A percentile compares a stretch with the other conserved stretches of the same genome.
phyloP scores from a whole-genome alignment of 1,140 invertebrate species.

The Procambarus virginalis region DNA sequence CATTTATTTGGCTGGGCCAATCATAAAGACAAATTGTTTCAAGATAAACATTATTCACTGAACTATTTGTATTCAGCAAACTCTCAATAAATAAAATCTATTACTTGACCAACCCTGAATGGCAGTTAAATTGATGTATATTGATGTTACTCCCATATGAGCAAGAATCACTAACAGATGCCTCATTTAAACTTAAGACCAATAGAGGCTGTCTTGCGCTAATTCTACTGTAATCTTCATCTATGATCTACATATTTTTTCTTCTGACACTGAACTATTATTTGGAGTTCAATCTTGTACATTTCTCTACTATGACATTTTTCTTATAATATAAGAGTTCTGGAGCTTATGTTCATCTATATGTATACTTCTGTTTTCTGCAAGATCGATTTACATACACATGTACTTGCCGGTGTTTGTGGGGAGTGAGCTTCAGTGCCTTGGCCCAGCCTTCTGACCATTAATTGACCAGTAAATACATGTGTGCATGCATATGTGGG shows the following conservation, averaged over 20 bases:
- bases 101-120: not conserved
- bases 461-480: no score
- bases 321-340: no score
- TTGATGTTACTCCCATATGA: not conserved
- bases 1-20: not conserved
- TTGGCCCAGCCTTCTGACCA: no score
- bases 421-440: no score
- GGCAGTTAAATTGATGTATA: not conserved
- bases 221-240: not conserved
- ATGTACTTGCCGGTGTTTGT: no score
- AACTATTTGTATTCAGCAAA: not conserved
- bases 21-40: not conserved
- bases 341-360: no score
- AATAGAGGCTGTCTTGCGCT: not conserved
- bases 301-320: no score
- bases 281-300: no score
- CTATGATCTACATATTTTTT: not conserved
- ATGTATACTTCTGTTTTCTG: not conserved
- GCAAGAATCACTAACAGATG: not conserved
- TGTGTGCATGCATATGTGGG: no score
- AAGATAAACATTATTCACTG: not conserved
- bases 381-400: no score
- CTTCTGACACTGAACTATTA: not conserved
- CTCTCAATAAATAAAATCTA: not conserved
- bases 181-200: not conserved